A percentile compares a stretch with the other conserved stretches of the same genome.
These are phyloP conservation scores for Tylochromis polylepis DNA, from an alignment of 2,113 vertebrate species.

Conservation along the genomic window DNA sequence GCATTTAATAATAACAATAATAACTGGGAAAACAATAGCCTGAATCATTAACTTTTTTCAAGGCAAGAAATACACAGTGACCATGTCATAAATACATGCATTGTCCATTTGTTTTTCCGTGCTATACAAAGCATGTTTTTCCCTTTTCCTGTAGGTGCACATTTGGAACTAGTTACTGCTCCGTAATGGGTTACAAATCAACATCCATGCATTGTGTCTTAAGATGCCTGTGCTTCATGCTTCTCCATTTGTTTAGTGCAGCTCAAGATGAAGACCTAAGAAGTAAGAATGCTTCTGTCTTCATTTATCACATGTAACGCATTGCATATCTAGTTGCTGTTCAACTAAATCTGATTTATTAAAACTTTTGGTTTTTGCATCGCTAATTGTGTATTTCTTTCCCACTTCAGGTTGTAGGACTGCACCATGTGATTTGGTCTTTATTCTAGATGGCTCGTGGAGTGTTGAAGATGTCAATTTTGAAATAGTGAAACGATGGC, in stretches of 20 bases:
- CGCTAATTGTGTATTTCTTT: conserved; percentile 7
- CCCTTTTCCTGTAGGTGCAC: conserved; percentile 67
- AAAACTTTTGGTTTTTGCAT: neutral
- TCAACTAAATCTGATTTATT: neutral
- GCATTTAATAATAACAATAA: neutral
- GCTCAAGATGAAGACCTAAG: conserved; percentile 89
- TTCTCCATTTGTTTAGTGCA: conserved; percentile 73
- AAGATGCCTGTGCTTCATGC: conserved; percentile 74
- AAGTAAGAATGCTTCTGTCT: conserved; percentile 83
- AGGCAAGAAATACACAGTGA: conserved; percentile 16
- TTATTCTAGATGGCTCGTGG: conserved; percentile 95
- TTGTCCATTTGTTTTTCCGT: conserved; percentile 24
- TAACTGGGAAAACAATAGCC: neutral
- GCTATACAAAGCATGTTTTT: conserved; percentile 58
- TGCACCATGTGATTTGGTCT: conserved; percentile 90
- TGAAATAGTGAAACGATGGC: conserved; percentile 95
- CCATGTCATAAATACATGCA: conserved; percentile 18
- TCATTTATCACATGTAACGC: conserved; percentile 33
- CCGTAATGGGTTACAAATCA: conserved; percentile 71
- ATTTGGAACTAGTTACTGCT: conserved; percentile 62
- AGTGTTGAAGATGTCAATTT: conserved; percentile 95
- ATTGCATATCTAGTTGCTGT: conserved; percentile 31
- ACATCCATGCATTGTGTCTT: conserved; percentile 68
- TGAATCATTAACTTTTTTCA: neutral
- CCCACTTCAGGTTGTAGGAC: conserved; percentile 87